A percentile compares a stretch with the other conserved stretches of the same genome.
phyloP scores from a whole-genome alignment of 2,888 invertebrate genomes.

The Antheraea assamensis region DNA sequence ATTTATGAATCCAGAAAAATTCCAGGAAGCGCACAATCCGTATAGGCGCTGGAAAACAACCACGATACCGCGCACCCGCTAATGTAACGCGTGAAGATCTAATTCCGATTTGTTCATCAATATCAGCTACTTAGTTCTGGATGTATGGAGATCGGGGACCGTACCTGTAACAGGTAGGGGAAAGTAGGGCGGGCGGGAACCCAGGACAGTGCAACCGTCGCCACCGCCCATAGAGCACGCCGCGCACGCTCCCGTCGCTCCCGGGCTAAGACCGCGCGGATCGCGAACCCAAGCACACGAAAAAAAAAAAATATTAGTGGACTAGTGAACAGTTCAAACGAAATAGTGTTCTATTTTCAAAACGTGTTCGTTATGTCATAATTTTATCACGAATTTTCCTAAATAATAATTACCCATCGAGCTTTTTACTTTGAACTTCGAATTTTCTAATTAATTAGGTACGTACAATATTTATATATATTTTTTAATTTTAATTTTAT shows the following conservation, averaged over 20 bases:
- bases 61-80: slow-evolving; percentile 23
- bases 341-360: slow-evolving; percentile 25
- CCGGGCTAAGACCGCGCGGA: slow-evolving; percentile 44
- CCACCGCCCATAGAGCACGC: slow-evolving; percentile 57
- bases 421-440: slow-evolving; percentile 11
- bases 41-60: slow-evolving; percentile 28
- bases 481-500: not conserved
- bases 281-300: slow-evolving; percentile 43
- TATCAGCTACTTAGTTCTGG: slow-evolving; percentile 74
- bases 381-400: slow-evolving; percentile 5
- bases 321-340: slow-evolving; percentile 45
- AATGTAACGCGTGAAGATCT: slow-evolving; percentile 54
- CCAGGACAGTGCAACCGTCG: slow-evolving; percentile 67
- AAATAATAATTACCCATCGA: slow-evolving; percentile 8
- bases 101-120: slow-evolving; percentile 76
- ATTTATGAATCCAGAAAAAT: slow-evolving; percentile 46
- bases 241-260: slow-evolving; percentile 44
- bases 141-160: slow-evolving; percentile 51
- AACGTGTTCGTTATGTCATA: slow-evolving; percentile 21
- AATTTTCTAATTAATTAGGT: slow-evolving; percentile 18
- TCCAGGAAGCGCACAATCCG: slow-evolving; percentile 36
- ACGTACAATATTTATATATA: slow-evolving; percentile 11
- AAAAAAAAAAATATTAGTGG: slow-evolving; percentile 36
- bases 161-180: slow-evolving; percentile 77
- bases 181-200: slow-evolving; percentile 57